Evolutionary conservation across 2,797 vertebrate genomes (phyloP), one percentile per base, ranked within the genome.

Genomic region (Sphenopsis melanotis): DNA sequence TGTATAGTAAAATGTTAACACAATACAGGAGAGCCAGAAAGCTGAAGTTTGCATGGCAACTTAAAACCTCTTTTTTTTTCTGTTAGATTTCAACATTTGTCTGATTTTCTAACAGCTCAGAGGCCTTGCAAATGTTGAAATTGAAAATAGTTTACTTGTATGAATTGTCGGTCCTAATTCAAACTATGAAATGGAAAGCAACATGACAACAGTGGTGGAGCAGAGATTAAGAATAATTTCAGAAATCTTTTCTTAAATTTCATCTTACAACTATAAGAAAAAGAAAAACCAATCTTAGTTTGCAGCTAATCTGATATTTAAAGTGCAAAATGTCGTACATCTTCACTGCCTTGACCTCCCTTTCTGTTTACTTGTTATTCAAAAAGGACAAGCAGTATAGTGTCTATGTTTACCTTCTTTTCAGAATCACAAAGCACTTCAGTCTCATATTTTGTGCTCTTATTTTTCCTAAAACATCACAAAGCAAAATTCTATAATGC

Each of bases 181-280:
- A 80, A 93, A 52, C 57, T 29, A 52, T 11, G 26, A 77, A 93
- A 70, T 21, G 21, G 21, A 80, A 91, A 85, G 32, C 0, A 0
- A 30, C 46, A 47, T 9, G 10, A 66, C 10, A 2, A 21, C 0
- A 1, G 46, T 7, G 12, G 21, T 22, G 6, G 42, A 24, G 15
- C 36, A 81, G 30, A 81, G 30, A 53, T 55, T 26, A 89, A 30
- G 12, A 53, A 49, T 1, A 11, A 5, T 3, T 63, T 74, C 12
- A 55, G 36, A 91, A 74, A 36, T 14, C 0, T 55, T 56, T 7
- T 8, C 36, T 93, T 76, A 52, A 56, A 46, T 84, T 70, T 65
- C 27, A 61, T 59, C 32, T 75, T 41, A 10, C 1, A 30, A 18
- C 37, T 1, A 20, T 10, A 9, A 2, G 14, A 42, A 66, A 44